Evolutionary conservation across 1,140 invertebrate genomes (phyloP).

Genomic region (Dufourea novaeangliae): DNA sequence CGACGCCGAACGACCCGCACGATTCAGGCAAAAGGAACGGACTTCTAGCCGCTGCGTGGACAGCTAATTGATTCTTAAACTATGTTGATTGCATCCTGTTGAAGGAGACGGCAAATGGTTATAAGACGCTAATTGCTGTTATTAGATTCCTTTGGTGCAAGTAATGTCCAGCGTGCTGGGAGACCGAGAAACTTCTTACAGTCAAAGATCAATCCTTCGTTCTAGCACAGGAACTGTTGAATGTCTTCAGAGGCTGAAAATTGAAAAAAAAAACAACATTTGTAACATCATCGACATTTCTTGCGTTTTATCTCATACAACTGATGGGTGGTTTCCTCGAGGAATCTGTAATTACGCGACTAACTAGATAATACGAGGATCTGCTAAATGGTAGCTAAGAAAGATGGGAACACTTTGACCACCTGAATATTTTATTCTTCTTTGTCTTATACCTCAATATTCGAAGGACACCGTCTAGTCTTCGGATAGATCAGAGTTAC

Average conservation of each 20-base stretch:
- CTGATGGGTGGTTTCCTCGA: too few relatives aligned
- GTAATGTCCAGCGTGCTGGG: background rate
- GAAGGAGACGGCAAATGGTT: background rate
- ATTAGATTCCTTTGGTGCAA: background rate
- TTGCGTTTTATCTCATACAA: too few relatives aligned
- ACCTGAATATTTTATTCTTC: too few relatives aligned
- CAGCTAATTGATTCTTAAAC: conserved; percentile 5
- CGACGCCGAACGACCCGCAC: background rate
- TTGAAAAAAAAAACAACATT: too few relatives aligned
- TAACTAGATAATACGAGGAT: too few relatives aligned
- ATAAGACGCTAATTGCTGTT: background rate
- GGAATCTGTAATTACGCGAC: too few relatives aligned
- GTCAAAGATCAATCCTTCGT: background rate
- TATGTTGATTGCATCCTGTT: background rate
- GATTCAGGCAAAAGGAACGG: background rate
- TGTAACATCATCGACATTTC: too few relatives aligned
- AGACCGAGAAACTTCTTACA: background rate
- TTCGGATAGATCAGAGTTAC: conserved; percentile 15
- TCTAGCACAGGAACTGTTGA: background rate
- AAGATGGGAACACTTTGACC: too few relatives aligned
- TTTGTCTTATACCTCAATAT: too few relatives aligned
- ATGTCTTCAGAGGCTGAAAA: too few relatives aligned
- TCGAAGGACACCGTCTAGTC: background rate
- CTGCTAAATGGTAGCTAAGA: too few relatives aligned
- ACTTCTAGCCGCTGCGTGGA: background rate